Base-by-base conservation (phyloP, 2,888 invertebrate genomes). In the Caenorhabditis japonica region DNA sequence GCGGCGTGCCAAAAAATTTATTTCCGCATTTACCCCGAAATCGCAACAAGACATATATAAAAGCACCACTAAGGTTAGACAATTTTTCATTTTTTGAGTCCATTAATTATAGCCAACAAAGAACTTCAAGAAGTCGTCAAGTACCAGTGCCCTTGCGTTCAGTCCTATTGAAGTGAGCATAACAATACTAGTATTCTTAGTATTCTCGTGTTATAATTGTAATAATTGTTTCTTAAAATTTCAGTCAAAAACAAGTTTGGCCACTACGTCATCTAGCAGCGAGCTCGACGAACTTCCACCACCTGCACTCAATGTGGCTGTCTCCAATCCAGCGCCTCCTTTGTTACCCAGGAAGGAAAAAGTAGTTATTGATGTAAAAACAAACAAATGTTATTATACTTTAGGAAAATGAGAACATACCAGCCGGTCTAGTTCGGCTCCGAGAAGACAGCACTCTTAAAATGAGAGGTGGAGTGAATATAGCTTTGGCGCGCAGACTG, bases 1-100 rank as follows among this genome's bases (percentile, higher is more conserved):
- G 79, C 55, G 56, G 47, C 17, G 71, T 21, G 79, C 79, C 19
- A 79, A 79, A 25, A 79, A 76, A 19, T 79, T 79, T 52, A 77
- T 79, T 12, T 76, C 75, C 0, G 75, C 77, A n/a, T 79, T 79
- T 33, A 79, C 70, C 38, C 75, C 64, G 25, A 79, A 77, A 51
- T 79, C 78, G 8, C 75, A 76, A 17, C 69, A 56, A 41, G 75
- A 78, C 44, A 38, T 78, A n/a, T 55, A 66, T 25, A 60, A 59
- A 46, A 62, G 55, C 34, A 44, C 55, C 1, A 41, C 55, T 2
- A 53, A 60, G 13, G 34, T 69, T 39, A 49, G 55, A 12, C 17
- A 53, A 12, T 10, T 46, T n/a, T 13, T 23, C 2, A 19, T 10
- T 12, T 21, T n/a, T 8, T 7, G 27, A 47, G 7, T 47, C 13